Conservation (phyloP, 1,140 invertebrate species). For the Neodiprion fabricii region DNA sequence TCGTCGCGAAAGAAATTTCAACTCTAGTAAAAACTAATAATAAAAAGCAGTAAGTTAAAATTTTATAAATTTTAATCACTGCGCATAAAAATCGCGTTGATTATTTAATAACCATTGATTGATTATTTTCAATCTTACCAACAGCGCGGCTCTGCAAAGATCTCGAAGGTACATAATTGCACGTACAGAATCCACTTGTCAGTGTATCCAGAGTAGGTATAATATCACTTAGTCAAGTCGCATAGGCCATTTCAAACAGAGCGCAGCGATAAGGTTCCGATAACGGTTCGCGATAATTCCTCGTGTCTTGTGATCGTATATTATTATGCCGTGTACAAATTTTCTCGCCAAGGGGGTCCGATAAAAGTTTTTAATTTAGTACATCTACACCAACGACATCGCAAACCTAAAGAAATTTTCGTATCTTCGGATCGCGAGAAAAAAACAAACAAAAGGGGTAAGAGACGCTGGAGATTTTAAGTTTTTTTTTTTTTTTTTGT, state of each 20-base stretch:
- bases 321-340: too few species aligned
- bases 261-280: constrained; percentile 35
- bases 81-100: neutral
- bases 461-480: too few species aligned
- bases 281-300: constrained; percentile 35
- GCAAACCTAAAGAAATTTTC: too few species aligned
- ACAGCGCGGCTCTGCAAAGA: too few species aligned
- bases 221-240: neutral
- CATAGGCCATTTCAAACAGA: constrained; percentile 44
- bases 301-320: constrained; percentile 24
- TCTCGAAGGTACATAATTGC: too few species aligned
- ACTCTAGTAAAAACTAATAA: too few species aligned
- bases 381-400: neutral
- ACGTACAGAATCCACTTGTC: too few species aligned
- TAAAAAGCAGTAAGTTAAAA: neutral
- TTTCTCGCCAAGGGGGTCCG: neutral
- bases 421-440: neutral
- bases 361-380: neutral
- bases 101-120: neutral
- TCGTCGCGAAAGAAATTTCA: too few species aligned
- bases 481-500: too few species aligned
- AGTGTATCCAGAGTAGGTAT: neutral
- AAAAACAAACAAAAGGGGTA: neutral
- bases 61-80: neutral
- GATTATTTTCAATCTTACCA: too few species aligned